Percentiles rank a stretch among this genome's conserved stretches.
These are phyloP conservation scores for Sphaerophoria taeniata DNA, from an alignment of 2,888 invertebrate species.

Conservation along the genomic window DNA sequence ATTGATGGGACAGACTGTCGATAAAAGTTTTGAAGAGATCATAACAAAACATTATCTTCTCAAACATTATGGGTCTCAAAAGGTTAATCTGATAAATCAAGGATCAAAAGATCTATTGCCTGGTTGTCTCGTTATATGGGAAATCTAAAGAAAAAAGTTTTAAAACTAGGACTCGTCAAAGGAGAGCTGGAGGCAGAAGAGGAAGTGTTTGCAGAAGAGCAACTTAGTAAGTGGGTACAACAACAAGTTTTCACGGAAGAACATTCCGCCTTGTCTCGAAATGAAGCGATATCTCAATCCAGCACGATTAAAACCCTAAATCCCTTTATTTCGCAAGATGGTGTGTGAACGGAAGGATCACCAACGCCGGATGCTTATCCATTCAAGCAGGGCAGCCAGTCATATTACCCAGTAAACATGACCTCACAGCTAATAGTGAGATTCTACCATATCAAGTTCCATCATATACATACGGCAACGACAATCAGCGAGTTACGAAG, in stretches of 20 bases:
- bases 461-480: constrained; percentile 37
- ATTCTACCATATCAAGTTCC: constrained; percentile 23
- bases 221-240: no score
- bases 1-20: constrained; percentile 1
- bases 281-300: background rate
- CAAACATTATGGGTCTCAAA: background rate
- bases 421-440: constrained; percentile 15
- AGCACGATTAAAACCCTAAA: constrained; percentile 6
- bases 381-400: constrained; percentile 14
- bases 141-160: background rate
- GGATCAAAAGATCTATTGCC: background rate
- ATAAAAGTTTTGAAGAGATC: constrained; percentile 13
- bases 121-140: constrained; percentile 3
- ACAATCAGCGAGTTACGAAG: constrained; percentile 40
- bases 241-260: no score
- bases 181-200: background rate
- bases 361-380: constrained; percentile 6
- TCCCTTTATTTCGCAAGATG: constrained; percentile 21
- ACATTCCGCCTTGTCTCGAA: background rate
- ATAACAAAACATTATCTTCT: constrained; percentile 13
- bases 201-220: background rate
- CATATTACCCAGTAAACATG: constrained; percentile 29
- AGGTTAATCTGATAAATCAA: background rate
- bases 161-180: background rate
- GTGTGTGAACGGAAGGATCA: constrained; percentile 26